Percentiles rank a stretch among this genome's conserved stretches.
Evolutionary conservation across 2,888 invertebrate genomes (phyloP).

Genomic region (Deilephila elpenor): DNA sequence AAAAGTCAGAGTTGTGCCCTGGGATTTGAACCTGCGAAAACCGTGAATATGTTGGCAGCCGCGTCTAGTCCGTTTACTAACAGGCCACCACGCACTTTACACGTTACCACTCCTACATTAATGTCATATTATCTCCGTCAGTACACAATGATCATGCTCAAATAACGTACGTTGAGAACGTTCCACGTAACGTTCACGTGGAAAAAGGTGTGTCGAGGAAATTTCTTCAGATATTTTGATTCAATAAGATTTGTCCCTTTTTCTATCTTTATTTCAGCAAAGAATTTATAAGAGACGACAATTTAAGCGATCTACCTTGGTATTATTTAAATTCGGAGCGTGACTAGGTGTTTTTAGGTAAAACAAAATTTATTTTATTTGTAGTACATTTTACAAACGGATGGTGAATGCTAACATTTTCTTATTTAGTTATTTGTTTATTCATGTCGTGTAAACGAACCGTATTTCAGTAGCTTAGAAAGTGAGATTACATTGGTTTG

Average conservation of each 20-base stretch:
- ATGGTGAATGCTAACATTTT: not conserved
- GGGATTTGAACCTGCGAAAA: no score
- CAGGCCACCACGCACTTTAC: no score
- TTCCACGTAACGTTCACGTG: not conserved
- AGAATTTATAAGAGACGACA: not conserved
- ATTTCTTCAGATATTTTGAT: conserved; percentile 3
- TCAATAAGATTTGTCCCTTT: not conserved
- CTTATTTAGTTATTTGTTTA: not conserved
- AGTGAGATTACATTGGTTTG: no score
- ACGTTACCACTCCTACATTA: no score
- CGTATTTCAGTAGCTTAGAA: no score
- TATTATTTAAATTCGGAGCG: conserved; percentile 20
- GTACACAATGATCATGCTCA: not conserved
- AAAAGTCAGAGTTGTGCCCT: no score
- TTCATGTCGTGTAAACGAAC: not conserved
- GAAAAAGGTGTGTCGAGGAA: not conserved
- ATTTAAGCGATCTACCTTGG: not conserved
- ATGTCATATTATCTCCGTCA: no score
- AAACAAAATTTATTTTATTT: conserved; percentile 4
- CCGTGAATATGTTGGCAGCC: no score
- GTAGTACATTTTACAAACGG: not conserved
- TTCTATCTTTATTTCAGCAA: not conserved
- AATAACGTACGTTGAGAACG: not conserved
- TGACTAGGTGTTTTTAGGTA: conserved; percentile 1
- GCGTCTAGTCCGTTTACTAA: no score